Percentiles rank a stretch among this genome's conserved stretches.
Evolutionary conservation across 1,140 invertebrate genomes (phyloP).

Genomic region (Yoshiicerus persimilis): DNA sequence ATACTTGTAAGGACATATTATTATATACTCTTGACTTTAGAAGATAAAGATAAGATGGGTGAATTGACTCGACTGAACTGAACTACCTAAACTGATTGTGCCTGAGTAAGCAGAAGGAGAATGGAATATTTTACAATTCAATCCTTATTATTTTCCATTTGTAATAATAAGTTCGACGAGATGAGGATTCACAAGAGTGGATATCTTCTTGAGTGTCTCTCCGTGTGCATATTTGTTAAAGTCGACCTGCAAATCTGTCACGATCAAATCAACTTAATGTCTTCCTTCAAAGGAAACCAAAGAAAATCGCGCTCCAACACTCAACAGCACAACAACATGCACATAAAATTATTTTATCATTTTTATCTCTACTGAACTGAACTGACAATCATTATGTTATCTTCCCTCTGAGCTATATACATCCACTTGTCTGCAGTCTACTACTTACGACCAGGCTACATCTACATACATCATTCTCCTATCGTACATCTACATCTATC

Average conservation of each 20-base stretch:
- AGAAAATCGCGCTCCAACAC: neutral
- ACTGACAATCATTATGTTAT: neutral
- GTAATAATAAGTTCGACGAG: neutral
- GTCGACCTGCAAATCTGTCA: constrained; percentile 24
- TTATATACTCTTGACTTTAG: neutral
- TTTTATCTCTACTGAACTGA: neutral
- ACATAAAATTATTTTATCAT: neutral
- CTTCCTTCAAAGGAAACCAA: neutral
- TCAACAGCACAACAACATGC: neutral
- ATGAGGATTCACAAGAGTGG: neutral
- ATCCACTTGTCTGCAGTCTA: no score
- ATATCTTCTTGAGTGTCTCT: neutral
- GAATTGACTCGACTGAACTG: neutral
- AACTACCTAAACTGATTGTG: neutral
- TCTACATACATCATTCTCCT: neutral
- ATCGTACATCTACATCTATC: neutral
- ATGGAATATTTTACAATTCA: neutral
- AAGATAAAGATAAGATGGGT: neutral
- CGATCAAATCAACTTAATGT: constrained; percentile 29
- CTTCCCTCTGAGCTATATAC: neutral
- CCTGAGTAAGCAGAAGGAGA: neutral
- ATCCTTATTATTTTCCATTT: constrained; percentile 1
- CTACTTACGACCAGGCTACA: no score
- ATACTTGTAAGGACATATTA: neutral
- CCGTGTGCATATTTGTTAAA: constrained; percentile 12